Evolutionary conservation across 2,888 invertebrate genomes (phyloP), one percentile per base, ranked within the genome.

Genomic region (Drosophila infuscata): DNA sequence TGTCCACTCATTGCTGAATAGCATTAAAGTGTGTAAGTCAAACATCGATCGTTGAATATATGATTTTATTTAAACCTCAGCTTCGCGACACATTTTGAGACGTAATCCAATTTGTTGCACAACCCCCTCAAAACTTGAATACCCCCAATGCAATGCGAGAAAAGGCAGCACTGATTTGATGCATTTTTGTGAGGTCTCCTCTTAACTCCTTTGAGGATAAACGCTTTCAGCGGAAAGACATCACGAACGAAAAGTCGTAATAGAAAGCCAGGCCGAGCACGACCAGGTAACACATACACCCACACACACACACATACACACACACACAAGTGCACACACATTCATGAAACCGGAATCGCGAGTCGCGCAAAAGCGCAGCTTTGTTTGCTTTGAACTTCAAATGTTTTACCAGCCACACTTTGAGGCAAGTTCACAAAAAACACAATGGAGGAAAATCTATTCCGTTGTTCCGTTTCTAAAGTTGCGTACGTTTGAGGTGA

Each of bases 341-440:
- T 7, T 5, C 8, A 20, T 58, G 52, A 32, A 48, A 30, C 15
- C 32, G 52, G 20, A 20, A 38, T 29, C 25, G 41, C 33, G 15
- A 30, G 29, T 29, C 46, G 54, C 36, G 49, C 43, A 87, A 78
- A 83, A 87, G 81, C 83, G 74, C 88, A 88, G 73, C 74, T 68
- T 68, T 82, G 88, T 79, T 82, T 89, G 75, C 85, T 59, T 71
- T 85, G 57, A 83, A 70, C 88, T 82, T 74, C 54, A 73, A 76
- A 70, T 36, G 57, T 61, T 63, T 74, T 61, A 68, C 70, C 67
- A 66, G 53, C 54, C 48, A 41, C 57, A 64, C 49, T 63, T 62
- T 30, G 60, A 57, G 63, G 41, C 58, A 72, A 66, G 52, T 25
- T 25, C 20, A 15, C 7, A 25, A 46, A n/a, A 25, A 43, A 25